Base-by-base conservation (phyloP, 2,797 vertebrate species). In the Leptoclinus maculatus region DNA sequence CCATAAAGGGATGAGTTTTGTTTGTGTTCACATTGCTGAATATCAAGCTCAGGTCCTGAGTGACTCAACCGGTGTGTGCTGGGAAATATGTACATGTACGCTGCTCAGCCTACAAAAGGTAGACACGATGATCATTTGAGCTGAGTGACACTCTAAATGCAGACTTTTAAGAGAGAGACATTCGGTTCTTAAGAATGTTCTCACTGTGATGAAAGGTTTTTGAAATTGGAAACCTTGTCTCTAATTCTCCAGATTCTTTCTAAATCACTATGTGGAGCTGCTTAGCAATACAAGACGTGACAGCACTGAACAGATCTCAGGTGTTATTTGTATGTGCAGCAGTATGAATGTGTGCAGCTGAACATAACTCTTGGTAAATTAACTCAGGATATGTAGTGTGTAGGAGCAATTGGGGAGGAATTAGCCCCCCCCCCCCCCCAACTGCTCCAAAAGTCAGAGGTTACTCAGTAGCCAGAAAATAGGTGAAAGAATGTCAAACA, bases 1-100 rank as follows among this genome's bases (percentile, higher is more conserved):
- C 76, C 29, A 41, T n/a, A 49, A 65, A 34, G 29, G 56, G 38
- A 75, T 14, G 36, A 7, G 27, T 67, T 79, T 66, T 60, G 59
- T 74, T 70, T 71, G 43, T 74, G 57, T 13, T 68, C 21, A 77
- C 59, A 34, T 45, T 27, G 41, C 32, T 83, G 58, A 70, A 60
- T 76, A 65, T 56, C 59, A 62, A 25, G 56, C 51, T 65, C 59
- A 76, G 68, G 9, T 51, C 49, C 23, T 38, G 3, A 47, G 47
- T 63, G 36, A 74, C 54, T 65, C 58, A 82, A 71, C 47, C 9
- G 6, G 21, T 43, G 32, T 13, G 17, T 56, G 53, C 53, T 64
- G 21, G 9, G 29, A 75, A 39, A 25, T 11, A 68, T 56, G 21
- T 53, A 59, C 49, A 59, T 45, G 25, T 49, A 34, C 34, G 19